phyloP scores from a whole-genome alignment of 2,113 vertebrate species.

The Bothrops jararaca region DNA sequence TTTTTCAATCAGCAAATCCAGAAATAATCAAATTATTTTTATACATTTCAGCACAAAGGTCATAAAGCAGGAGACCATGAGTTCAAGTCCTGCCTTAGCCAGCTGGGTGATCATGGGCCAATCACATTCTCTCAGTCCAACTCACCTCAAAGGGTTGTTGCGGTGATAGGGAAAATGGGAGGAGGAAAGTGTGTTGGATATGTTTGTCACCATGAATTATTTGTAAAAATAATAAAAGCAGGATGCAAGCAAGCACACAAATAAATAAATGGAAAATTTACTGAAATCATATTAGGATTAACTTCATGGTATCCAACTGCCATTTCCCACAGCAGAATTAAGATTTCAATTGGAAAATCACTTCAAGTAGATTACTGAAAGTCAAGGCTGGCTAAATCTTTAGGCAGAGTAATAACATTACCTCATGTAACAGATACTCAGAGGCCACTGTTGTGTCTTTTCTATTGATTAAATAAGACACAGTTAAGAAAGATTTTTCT shows the following conservation, averaged over 20 bases:
- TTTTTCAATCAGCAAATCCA: neutral
- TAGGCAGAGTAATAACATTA: neutral
- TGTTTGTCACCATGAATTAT: neutral
- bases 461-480: neutral
- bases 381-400: neutral
- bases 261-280: neutral
- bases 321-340: neutral
- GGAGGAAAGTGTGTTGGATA: neutral
- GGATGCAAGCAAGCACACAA: neutral
- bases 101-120: neutral
- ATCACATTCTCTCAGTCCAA: neutral
- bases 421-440: neutral
- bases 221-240: neutral
- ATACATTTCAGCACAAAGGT: neutral
- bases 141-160: neutral
- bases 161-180: neutral
- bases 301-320: neutral
- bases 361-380: neutral
- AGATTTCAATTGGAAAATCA: neutral
- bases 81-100: neutral
- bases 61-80: neutral
- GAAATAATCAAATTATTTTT: neutral
- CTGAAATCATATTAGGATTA: neutral
- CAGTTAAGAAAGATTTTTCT: neutral
- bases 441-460: neutral